Evolutionary conservation across 2,888 invertebrate genomes (phyloP).

Genomic region (Galerucella calmariensis): DNA sequence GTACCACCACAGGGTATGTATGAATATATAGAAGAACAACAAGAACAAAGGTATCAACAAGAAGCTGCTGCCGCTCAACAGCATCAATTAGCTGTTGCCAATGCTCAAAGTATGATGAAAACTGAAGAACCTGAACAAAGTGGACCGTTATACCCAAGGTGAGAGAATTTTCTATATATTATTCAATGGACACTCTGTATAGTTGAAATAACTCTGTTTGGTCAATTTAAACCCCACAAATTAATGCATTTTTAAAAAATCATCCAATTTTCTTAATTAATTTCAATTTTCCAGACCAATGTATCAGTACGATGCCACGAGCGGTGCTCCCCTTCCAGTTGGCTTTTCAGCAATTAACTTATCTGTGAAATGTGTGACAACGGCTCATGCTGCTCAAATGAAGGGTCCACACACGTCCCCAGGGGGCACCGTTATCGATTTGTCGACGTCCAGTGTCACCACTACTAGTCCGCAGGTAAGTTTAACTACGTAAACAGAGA

Average conservation of each 20-base stretch:
- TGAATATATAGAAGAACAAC: slow-evolving; percentile 71
- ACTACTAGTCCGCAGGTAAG: slow-evolving; percentile 85
- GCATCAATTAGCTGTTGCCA: slow-evolving; percentile 68
- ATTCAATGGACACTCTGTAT: not conserved
- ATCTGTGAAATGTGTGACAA: slow-evolving; percentile 86
- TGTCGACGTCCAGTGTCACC: slow-evolving; percentile 86
- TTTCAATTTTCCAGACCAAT: slow-evolving; percentile 71
- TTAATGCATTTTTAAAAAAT: not conserved
- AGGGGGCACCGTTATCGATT: slow-evolving; percentile 84
- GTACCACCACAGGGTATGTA: slow-evolving; percentile 71
- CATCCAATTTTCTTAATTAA: not conserved
- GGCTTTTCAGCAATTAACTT: slow-evolving; percentile 85
- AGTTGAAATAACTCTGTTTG: not conserved
- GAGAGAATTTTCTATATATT: slow-evolving; percentile 43
- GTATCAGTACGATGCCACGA: slow-evolving; percentile 80
- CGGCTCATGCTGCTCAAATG: slow-evolving; percentile 72
- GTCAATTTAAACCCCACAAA: not conserved
- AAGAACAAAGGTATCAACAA: slow-evolving; percentile 69
- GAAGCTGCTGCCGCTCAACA: slow-evolving; percentile 63
- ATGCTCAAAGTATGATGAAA: slow-evolving; percentile 72
- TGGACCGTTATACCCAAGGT: slow-evolving; percentile 82
- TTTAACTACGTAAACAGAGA: slow-evolving; percentile 14
- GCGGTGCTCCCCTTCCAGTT: slow-evolving; percentile 73
- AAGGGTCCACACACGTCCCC: slow-evolving; percentile 77
- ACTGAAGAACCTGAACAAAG: slow-evolving; percentile 77